Base-by-base conservation (phyloP, 2,113 vertebrate species). In the Tupaia chinensis region DNA sequence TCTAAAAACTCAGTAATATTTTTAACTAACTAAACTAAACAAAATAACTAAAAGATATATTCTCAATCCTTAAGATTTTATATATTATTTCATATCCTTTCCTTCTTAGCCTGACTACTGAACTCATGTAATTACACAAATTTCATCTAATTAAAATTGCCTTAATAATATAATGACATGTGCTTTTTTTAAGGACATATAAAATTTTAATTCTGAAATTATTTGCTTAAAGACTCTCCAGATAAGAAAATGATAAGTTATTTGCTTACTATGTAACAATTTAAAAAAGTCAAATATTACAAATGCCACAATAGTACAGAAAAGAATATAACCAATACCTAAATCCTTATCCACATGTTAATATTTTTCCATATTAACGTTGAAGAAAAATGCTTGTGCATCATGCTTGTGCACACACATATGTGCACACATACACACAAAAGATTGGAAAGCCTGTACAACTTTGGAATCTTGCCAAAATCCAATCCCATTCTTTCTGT, bases 201-300 rank as follows among this genome's bases (percentile, higher is more conserved):
- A 81, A 90, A 76, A 54, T 16, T 89, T 93, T 81, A 87, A 70
- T 86, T 94, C 61, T 92, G 76, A 25, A 20, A 85, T 79, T 10
- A 82, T 77, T 91, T 82, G n/a, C 27, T 20, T 56, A 74, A 85
- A 85, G 58, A 61, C 5, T 91, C 19, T 88, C 56, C 19, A 27
- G 58, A 0, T 13, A 87, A 91, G 87, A 70, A 95, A 92, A 87
- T 20, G 65, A 53, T 7, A 86, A 70, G 17, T 63, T 89, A 27
- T 56, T 12, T 58, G 88, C n/a, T 66, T 84, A 66, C 3, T 17
- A 12, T 12, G 63, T 56, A 23, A 93, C 65, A 65, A 72, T 85
- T n/a, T 25, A 16, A 14, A 87, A 95, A 76, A 91, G 68, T 63
- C 44, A 77, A 87, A 63, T 27, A 69, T 66, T 87, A 95, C 6